Evolutionary conservation across 2,888 invertebrate species (phyloP).

Genomic region (Spisula subtruncata): DNA sequence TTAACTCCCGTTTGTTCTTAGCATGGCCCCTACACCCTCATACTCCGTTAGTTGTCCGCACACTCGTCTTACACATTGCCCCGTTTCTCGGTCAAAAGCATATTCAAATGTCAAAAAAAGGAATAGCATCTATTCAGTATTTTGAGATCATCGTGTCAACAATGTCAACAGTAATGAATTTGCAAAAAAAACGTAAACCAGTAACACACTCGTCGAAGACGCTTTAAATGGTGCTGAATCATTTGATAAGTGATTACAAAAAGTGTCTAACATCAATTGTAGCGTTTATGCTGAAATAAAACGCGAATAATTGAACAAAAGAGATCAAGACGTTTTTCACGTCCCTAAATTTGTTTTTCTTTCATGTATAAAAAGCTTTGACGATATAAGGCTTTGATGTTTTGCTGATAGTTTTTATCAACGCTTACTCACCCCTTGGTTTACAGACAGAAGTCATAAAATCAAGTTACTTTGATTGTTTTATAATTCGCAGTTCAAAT

Average conservation of each 20-base stretch:
- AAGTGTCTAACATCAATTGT: slow-evolving; percentile 12
- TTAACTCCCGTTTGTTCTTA: no score
- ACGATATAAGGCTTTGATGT: background rate
- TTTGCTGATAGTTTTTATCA: background rate
- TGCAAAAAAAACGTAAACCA: no score
- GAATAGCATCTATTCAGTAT: no score
- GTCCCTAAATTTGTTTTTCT: background rate
- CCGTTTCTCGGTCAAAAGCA: no score
- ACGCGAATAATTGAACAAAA: slow-evolving; percentile 28
- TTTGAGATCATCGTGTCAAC: no score
- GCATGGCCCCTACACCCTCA: no score
- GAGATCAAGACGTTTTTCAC: background rate
- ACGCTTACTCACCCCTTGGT: background rate
- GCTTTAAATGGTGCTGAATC: background rate
- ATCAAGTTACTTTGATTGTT: slow-evolving; percentile 17
- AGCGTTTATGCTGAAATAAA: slow-evolving; percentile 18
- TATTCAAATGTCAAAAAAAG: no score
- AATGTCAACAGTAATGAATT: no score
- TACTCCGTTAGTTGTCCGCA: no score
- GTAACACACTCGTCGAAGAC: no score
- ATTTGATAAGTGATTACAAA: slow-evolving; percentile 8
- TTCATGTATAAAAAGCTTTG: background rate
- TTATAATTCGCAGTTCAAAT: background rate
- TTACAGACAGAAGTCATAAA: background rate
- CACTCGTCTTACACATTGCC: no score